A percentile compares a stretch with the other conserved stretches of the same genome.
phyloP scores from a whole-genome alignment of 2,797 vertebrate genomes.

The Xiphorhynchus erythropygius region DNA sequence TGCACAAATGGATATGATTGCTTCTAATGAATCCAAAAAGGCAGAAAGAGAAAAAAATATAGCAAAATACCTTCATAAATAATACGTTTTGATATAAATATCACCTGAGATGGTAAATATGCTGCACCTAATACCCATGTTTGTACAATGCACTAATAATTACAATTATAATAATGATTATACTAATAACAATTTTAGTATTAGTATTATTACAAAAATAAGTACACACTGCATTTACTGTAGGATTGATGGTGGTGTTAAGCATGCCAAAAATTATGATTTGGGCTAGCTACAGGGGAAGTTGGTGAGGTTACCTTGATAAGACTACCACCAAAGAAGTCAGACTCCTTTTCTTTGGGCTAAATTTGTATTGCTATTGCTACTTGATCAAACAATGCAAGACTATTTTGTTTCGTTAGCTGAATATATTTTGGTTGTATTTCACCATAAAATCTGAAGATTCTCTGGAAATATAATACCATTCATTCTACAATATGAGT shows the following conservation, averaged over 20 bases:
- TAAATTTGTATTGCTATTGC: background rate
- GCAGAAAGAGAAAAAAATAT: background rate
- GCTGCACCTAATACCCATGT: background rate
- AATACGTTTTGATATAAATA: background rate
- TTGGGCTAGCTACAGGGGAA: background rate
- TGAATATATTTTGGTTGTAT: background rate
- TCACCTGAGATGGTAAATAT: background rate
- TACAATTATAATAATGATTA: too few species aligned
- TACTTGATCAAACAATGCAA: background rate
- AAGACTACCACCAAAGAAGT: background rate
- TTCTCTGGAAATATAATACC: background rate
- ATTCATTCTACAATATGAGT: accelerated
- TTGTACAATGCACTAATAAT: background rate
- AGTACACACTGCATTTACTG: background rate
- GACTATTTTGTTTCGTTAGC: background rate
- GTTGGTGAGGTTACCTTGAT: background rate
- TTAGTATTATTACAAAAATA: background rate
- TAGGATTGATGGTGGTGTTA: background rate
- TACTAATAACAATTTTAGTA: background rate
- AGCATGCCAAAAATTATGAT: background rate
- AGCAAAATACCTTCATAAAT: background rate
- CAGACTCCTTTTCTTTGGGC: background rate
- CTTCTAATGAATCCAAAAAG: background rate
- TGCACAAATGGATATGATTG: background rate
- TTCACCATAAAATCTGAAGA: background rate